Base-by-base conservation (phyloP, 2,888 invertebrate species). In the Cantharis rustica region DNA sequence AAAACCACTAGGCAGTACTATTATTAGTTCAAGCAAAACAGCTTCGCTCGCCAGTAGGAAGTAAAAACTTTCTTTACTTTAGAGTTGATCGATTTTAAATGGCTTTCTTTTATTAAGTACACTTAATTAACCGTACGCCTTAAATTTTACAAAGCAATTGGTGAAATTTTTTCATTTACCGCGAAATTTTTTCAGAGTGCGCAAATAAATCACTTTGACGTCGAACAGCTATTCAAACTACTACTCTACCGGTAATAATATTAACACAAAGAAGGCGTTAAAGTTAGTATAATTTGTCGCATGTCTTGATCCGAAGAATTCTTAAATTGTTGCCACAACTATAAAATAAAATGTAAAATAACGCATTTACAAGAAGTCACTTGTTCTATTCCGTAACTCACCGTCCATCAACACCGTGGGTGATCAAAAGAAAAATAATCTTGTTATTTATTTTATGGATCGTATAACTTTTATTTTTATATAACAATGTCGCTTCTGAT, bases 321-420 rank as follows among this genome's bases (percentile, higher is more conserved):
- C 72, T 73, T 75, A 78, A 47, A 78, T 78, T 77, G 75, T 77
- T 75, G 70, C 72, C 72, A 78, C 63, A 76, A 75, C 73, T 71
- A 77, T 79, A 79, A 79, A 79, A 79, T 79, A 75, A 79, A 75
- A 75, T 75, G 76, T 75, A 77, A 77, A 77, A 75, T 76, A 75
- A 72, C 72, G 61, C 76, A 72, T 79, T 79, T 79, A 76, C 79
- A 77, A 72, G 72, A 62, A 61, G 72, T 70, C 72, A 72, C 62
- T 72, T 75, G 71, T 69, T 71, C 73, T 69, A 75, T 70, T 62
- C 66, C 63, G 71, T 75, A 77, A 75, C 73, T 75, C 66, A 71
- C 63, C 75, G 77, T 77, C 75, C 70, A 75, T 77, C 75, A 72
- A 72, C 75, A 72, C 61, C 69, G 77, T 72, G 69, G 72, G 72